A percentile compares a stretch with the other conserved stretches of the same genome.
phyloP scores from a whole-genome alignment of 2,888 invertebrate genomes.

The Leptinotarsa haldemani region DNA sequence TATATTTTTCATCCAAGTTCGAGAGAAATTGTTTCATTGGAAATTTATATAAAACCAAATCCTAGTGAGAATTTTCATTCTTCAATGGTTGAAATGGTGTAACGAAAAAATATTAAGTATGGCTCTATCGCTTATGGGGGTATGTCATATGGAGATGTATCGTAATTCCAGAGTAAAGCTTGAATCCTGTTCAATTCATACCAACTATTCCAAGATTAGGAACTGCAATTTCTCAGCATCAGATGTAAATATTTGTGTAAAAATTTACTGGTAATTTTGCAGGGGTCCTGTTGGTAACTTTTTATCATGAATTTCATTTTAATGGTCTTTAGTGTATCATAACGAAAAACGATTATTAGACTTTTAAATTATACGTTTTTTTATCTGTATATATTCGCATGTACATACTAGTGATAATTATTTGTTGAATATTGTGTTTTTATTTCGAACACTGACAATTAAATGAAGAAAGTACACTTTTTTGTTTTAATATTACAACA shows the following conservation, averaged over 20 bases:
- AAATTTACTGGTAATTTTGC: slow-evolving; percentile 19
- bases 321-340: slow-evolving; percentile 29
- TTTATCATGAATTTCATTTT: slow-evolving; percentile 23
- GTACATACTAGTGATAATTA: slow-evolving; percentile 46
- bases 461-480: slow-evolving; percentile 34
- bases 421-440: slow-evolving; percentile 41
- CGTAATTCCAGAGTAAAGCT: not conserved
- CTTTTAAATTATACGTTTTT: slow-evolving; percentile 54
- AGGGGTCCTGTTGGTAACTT: slow-evolving; percentile 9
- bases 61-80: too few relatives aligned
- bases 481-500: not conserved
- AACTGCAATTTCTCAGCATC: not conserved
- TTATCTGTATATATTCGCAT: slow-evolving; percentile 53
- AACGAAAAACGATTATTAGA: slow-evolving; percentile 37
- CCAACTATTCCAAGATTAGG: not conserved
- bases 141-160: not conserved
- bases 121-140: too few relatives aligned
- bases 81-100: too few relatives aligned
- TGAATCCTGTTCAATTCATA: slow-evolving; percentile 5
- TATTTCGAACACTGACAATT: slow-evolving; percentile 38
- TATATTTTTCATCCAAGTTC: too few relatives aligned
- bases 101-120: too few relatives aligned
- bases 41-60: too few relatives aligned
- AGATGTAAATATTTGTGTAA: slow-evolving; percentile 35
- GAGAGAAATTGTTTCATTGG: too few relatives aligned